These are phyloP conservation scores for Pedionomus torquatus DNA, from an alignment of 2,113 vertebrate species.

Conservation along the genomic window DNA sequence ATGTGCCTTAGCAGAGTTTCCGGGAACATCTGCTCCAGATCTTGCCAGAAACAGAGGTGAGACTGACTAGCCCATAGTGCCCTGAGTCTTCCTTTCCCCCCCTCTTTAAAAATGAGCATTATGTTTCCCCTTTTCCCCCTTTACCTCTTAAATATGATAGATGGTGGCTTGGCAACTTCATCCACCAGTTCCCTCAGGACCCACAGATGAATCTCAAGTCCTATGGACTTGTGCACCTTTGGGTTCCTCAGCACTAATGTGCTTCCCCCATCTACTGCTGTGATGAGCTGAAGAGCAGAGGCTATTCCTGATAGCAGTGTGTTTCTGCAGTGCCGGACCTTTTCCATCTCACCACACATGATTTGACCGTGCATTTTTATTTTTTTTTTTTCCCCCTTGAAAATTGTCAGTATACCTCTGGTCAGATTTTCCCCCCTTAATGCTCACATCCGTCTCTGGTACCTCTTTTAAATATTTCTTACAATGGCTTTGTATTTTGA, in stretches of 20 bases:
- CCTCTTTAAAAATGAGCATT: background rate
- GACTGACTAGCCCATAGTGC: background rate
- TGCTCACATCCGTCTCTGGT: background rate
- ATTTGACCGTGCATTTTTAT: background rate
- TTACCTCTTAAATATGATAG: background rate
- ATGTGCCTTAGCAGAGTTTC: background rate
- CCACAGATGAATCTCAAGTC: background rate
- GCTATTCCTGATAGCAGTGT: background rate
- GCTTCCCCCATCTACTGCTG: background rate
- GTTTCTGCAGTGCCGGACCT: background rate
- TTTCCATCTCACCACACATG: background rate
- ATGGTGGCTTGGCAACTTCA: background rate
- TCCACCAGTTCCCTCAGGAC: background rate
- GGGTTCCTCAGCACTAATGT: background rate
- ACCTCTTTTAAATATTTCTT: background rate
- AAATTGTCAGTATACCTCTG: background rate
- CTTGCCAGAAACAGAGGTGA: background rate
- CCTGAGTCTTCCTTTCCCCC: background rate
- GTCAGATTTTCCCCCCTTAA: background rate
- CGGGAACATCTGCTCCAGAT: background rate
- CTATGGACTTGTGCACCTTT: background rate
- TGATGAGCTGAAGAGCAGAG: background rate
- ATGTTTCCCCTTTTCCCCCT: background rate
- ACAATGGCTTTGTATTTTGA: background rate
- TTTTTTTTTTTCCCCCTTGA: background rate